These are phyloP conservation scores for Eulacestoma nigropectus DNA, from an alignment of 2,113 vertebrate genomes.

Conservation along the genomic window DNA sequence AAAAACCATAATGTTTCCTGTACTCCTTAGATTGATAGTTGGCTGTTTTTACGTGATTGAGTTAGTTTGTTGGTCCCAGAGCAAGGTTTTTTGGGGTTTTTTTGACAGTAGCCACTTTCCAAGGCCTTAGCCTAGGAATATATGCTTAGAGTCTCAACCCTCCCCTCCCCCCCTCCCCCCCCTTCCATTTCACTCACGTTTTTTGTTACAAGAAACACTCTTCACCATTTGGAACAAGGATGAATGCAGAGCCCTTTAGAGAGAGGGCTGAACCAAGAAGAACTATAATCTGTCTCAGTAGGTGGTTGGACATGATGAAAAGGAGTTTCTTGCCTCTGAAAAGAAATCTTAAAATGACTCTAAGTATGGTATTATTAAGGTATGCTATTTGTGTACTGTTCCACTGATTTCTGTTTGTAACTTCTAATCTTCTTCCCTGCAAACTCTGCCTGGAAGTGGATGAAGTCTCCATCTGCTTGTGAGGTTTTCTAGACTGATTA, in stretches of 20 bases:
- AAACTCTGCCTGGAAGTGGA: neutral
- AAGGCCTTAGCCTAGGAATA: neutral
- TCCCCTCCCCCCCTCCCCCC: accelerated
- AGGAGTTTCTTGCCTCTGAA: neutral
- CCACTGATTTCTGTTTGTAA: neutral
- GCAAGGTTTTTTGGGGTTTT: neutral
- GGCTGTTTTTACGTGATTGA: neutral
- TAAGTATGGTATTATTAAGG: neutral
- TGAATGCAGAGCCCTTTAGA: neutral
- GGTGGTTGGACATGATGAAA: neutral
- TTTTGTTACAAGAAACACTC: neutral
- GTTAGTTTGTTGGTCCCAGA: neutral
- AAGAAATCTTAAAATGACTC: neutral
- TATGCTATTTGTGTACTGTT: neutral
- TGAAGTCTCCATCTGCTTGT: neutral
- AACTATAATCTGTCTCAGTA: neutral
- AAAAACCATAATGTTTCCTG: neutral
- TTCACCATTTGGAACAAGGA: neutral
- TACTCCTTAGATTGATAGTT: neutral
- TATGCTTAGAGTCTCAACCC: neutral
- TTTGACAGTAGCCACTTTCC: neutral
- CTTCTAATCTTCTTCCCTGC: neutral
- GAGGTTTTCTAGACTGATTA: neutral
- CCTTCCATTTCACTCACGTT: neutral
- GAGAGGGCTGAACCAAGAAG: neutral